Conservation (phyloP, 2,113 vertebrate species). For the Microcebus griseorufus region DNA sequence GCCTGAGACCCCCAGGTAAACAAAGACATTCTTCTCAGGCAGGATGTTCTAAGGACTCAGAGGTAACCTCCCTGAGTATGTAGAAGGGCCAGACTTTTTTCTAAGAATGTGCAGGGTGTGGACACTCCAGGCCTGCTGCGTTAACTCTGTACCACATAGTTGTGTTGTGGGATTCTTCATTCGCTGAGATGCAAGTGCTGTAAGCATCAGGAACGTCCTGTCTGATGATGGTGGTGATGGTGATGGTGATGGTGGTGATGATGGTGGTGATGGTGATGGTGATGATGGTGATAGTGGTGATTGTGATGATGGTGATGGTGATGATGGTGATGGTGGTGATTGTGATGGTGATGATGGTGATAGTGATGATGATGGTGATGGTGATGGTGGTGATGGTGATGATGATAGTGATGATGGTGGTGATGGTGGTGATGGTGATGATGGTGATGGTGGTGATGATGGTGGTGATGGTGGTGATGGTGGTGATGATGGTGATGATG, state of each 20-base stretch:
- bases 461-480: accelerated
- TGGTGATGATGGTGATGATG: too few species aligned
- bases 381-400: too few species aligned
- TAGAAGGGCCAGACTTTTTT: background rate
- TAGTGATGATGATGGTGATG: accelerated
- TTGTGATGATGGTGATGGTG: accelerated
- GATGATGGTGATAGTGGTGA: accelerated
- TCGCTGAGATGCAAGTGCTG: background rate
- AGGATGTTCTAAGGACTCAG: background rate
- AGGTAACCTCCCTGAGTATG: background rate
- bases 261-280: too few species aligned
- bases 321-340: accelerated
- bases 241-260: too few species aligned
- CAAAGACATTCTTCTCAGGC: background rate
- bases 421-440: accelerated
- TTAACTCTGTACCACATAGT: background rate
- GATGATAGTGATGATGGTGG: accelerated
- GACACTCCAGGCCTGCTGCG: too few species aligned
- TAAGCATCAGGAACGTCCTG: accelerated
- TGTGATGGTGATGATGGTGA: accelerated
- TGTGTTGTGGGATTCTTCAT: background rate
- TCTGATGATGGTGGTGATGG: too few species aligned
- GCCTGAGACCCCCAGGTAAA: background rate
- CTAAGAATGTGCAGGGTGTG: background rate
- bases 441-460: accelerated